These are phyloP conservation scores for Schizotus pectinicornis DNA, from an alignment of 2,888 invertebrate genomes.

Conservation along the genomic window DNA sequence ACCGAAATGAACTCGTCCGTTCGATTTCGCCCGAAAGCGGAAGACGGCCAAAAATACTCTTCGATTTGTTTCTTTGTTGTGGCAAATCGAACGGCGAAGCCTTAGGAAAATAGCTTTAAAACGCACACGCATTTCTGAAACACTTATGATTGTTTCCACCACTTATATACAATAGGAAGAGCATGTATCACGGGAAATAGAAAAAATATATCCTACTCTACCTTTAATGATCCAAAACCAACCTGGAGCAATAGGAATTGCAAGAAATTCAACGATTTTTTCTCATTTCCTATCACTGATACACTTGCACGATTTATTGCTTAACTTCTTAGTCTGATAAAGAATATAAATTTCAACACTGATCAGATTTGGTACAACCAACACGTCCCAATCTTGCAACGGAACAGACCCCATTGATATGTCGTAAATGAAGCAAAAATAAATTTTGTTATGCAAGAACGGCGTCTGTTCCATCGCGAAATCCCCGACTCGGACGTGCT, in stretches of 20 bases:
- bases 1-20: constrained; percentile 18
- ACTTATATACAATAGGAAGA: constrained; percentile 52
- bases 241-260: constrained; percentile 14
- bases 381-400: not conserved
- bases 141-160: constrained; percentile 50
- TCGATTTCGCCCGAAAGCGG: constrained; percentile 27
- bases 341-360: constrained; percentile 2
- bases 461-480: not conserved
- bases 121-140: constrained; percentile 38
- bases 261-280: constrained; percentile 19
- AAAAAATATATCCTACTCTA: constrained; percentile 53
- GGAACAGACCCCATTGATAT: not conserved
- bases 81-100: constrained; percentile 27
- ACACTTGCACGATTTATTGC: constrained; percentile 25
- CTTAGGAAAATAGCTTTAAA: constrained; percentile 36
- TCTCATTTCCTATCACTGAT: constrained; percentile 30
- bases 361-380: not conserved
- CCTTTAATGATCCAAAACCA: constrained; percentile 14
- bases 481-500: not conserved
- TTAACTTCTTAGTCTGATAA: constrained; percentile 18
- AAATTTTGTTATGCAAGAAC: not conserved
- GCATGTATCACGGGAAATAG: constrained; percentile 57
- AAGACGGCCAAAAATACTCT: constrained; percentile 35
- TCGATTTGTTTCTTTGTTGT: constrained; percentile 29
- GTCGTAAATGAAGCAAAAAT: not conserved